Evolutionary conservation across 2,797 vertebrate genomes (phyloP).

Genomic region (Microhierax caerulescens): DNA sequence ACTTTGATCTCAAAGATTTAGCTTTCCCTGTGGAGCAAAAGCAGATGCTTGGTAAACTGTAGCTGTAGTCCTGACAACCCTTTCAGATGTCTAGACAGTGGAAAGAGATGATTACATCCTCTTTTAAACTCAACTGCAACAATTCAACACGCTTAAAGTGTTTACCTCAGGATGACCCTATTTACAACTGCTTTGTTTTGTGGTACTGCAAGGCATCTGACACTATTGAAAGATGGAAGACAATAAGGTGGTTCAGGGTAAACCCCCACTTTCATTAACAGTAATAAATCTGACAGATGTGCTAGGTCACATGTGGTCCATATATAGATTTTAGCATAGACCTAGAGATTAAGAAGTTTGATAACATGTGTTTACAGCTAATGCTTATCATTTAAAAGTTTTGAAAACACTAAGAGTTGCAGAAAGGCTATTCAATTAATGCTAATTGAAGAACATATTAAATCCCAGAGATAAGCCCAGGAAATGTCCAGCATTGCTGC

Average conservation of each 20-base stretch:
- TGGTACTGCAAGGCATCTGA: background rate
- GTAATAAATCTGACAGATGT: background rate
- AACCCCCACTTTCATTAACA: background rate
- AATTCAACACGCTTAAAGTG: background rate
- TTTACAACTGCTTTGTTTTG: background rate
- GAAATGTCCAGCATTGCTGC: background rate
- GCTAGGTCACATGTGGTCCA: background rate
- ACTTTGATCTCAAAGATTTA: conserved; percentile 59
- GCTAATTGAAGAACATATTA: background rate
- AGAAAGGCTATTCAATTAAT: conserved; percentile 11
- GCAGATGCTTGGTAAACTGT: conserved; percentile 49
- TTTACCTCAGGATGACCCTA: conserved; percentile 28
- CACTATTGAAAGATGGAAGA: background rate
- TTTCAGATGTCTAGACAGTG: conserved; percentile 44
- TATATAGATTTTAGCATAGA: background rate
- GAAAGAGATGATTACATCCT: conserved; percentile 23
- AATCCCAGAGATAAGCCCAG: background rate
- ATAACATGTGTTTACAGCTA: background rate
- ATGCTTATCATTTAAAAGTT: background rate
- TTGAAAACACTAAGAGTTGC: background rate
- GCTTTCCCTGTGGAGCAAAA: conserved; percentile 41
- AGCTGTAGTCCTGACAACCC: conserved; percentile 66
- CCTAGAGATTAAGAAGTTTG: background rate
- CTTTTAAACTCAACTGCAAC: conserved; percentile 28
- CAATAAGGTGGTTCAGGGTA: background rate